A percentile compares a stretch with the other conserved stretches of the same genome.
phyloP scores from a whole-genome alignment of 2,113 vertebrate species.

The Solea senegalensis region DNA sequence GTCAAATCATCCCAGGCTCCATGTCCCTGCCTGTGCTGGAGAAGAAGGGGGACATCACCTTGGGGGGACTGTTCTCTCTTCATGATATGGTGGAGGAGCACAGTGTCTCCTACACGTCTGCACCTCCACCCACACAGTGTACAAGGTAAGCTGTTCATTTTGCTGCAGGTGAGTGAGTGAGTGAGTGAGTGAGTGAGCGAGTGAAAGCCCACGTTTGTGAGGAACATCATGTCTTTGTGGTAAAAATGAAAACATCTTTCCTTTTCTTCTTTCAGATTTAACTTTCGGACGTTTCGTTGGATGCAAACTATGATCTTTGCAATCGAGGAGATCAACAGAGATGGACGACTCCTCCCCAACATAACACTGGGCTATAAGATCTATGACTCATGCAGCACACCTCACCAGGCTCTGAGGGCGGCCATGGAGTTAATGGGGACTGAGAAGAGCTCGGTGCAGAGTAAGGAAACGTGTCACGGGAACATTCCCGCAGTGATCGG shows the following conservation, averaged over 20 bases:
- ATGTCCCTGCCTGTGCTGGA: conserved; percentile 71
- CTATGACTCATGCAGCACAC: conserved; percentile 81
- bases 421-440: conserved; percentile 74
- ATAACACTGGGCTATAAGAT: conserved; percentile 83
- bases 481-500: conserved; percentile 79
- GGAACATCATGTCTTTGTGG: neutral
- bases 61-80: conserved; percentile 84
- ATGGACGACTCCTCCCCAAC: conserved; percentile 74
- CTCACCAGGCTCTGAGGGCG: conserved; percentile 76
- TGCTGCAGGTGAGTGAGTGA: no score
- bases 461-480: conserved; percentile 47
- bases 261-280: conserved; percentile 70
- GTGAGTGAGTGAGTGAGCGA: no score
- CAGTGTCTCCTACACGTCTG: conserved; percentile 65
- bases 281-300: conserved; percentile 82
- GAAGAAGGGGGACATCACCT: conserved; percentile 74
- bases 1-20: conserved; percentile 62
- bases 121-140: conserved; percentile 68
- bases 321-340: conserved; percentile 81
- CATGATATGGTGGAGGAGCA: conserved; percentile 77
- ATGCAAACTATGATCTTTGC: conserved; percentile 86
- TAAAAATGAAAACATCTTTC: neutral
- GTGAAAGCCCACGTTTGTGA: no score
- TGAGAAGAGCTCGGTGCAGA: conserved; percentile 8
- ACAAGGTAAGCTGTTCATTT: conserved; percentile 72